Conservation (phyloP, 2,113 vertebrate genomes). For the Fukomys damarensis region DNA sequence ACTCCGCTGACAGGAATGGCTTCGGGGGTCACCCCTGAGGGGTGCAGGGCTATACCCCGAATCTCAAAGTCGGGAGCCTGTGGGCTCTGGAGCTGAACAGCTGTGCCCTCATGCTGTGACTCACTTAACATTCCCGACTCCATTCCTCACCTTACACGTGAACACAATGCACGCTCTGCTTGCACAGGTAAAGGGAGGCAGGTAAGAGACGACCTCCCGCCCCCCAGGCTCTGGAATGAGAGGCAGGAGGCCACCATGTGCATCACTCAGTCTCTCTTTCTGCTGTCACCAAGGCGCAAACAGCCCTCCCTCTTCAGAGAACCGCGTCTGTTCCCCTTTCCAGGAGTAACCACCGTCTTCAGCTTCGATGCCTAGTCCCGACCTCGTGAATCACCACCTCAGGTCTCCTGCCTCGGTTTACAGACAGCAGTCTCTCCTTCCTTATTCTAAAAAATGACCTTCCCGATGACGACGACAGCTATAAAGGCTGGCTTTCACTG, state of each 20-base stretch:
- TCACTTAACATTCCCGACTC: not conserved
- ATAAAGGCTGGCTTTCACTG: not conserved
- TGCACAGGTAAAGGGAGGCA: not conserved
- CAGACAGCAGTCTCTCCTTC: not conserved
- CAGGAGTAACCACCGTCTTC: not conserved
- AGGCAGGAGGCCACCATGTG: not conserved
- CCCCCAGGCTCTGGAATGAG: not conserved
- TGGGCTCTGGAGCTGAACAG: not conserved
- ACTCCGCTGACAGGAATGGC: not conserved
- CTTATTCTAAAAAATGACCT: conserved; percentile 9
- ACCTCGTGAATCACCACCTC: not conserved
- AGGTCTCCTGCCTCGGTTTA: not conserved
- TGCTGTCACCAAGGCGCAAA: not conserved
- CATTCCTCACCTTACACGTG: not conserved
- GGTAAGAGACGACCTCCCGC: not conserved
- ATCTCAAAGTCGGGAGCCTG: not conserved
- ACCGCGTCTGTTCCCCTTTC: conserved; percentile 35
- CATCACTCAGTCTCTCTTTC: not conserved
- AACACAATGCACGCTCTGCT: not conserved
- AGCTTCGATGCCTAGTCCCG: not conserved
- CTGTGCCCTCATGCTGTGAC: not conserved
- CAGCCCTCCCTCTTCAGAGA: conserved; percentile 48
- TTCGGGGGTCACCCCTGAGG: not conserved
- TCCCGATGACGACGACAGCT: not conserved
- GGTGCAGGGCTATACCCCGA: not conserved